A percentile compares a stretch with the other conserved stretches of the same genome.
Conservation (phyloP, 2,888 invertebrate genomes). For the Macropis europaea region DNA sequence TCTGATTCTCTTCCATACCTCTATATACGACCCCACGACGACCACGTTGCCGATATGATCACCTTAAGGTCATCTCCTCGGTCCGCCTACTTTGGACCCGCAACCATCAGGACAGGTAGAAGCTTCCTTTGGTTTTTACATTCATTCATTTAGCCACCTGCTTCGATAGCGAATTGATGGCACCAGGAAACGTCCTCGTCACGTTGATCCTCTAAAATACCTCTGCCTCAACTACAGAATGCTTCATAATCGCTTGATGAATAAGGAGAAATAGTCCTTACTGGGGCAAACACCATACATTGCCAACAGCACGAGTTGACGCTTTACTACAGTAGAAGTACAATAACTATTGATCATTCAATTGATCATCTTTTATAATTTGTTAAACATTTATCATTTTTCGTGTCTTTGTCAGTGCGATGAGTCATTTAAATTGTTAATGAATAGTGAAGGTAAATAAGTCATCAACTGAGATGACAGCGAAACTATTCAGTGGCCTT, state of each 20-base stretch:
- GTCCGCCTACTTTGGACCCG: constrained; percentile 49
- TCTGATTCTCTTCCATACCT: constrained; percentile 12
- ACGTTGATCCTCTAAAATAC: no score
- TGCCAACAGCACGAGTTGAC: background rate
- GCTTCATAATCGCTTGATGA: background rate
- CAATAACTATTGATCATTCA: no score
- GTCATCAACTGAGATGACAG: no score
- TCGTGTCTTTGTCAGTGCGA: no score
- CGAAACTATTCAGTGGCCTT: no score
- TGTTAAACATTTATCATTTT: no score
- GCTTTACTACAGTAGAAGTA: no score
- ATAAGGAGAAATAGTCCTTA: background rate
- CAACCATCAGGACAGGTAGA: constrained; percentile 42
- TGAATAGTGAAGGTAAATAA: no score
- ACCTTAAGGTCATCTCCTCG: constrained; percentile 60
- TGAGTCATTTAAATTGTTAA: no score
- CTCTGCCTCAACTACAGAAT: no score
- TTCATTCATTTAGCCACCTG: constrained; percentile 12
- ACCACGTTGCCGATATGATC: constrained; percentile 66
- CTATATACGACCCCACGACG: constrained; percentile 49
- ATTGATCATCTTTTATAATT: no score
- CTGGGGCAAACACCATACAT: background rate
- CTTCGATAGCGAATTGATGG: constrained; percentile 5
- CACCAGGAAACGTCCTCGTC: background rate
- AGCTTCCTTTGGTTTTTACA: constrained; percentile 24